A percentile compares a stretch with the other conserved stretches of the same genome.
phyloP scores from a whole-genome alignment of 2,797 vertebrate genomes.

The Dryobates pubescens region DNA sequence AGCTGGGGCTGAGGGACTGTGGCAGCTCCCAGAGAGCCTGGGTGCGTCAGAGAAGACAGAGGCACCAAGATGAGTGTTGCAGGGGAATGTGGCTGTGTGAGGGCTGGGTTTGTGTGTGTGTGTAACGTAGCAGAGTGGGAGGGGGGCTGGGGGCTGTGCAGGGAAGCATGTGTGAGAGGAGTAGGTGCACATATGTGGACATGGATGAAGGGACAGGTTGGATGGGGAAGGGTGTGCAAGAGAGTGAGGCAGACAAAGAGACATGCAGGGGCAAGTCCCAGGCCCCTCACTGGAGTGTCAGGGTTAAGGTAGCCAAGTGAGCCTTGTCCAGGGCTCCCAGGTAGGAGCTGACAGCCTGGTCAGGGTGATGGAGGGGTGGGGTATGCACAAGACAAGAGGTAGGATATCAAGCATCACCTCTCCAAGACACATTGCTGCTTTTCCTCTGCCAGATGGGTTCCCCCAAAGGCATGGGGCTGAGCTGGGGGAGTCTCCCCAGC shows the following conservation, averaged over 20 bases:
- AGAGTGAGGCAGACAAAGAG: slow-evolving; percentile 15
- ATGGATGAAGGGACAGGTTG: not conserved
- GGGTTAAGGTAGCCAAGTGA: not conserved
- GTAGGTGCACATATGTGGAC: fast-evolving
- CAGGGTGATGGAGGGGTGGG: not conserved
- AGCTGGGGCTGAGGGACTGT: not conserved
- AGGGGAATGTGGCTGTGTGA: fast-evolving
- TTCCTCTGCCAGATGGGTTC: fast-evolving
- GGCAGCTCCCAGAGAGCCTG: not conserved
- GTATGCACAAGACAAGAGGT: not conserved
- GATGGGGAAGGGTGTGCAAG: no score
- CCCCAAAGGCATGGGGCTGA: not conserved
- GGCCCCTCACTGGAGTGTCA: not conserved
- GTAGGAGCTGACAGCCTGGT: fast-evolving
- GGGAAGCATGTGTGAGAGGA: not conserved
- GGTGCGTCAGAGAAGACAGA: slow-evolving; percentile 15
- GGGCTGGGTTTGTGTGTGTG: not conserved
- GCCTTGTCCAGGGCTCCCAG: fast-evolving
- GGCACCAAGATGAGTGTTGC: not conserved
- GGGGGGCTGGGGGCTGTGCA: not conserved
- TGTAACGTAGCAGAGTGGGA: not conserved
- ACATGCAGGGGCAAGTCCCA: not conserved
- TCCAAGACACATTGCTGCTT: fast-evolving
- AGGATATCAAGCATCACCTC: fast-evolving
- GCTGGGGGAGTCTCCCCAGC: not conserved